phyloP scores from a whole-genome alignment of 2,797 vertebrate species.

The Lagorchestes hirsutus region DNA sequence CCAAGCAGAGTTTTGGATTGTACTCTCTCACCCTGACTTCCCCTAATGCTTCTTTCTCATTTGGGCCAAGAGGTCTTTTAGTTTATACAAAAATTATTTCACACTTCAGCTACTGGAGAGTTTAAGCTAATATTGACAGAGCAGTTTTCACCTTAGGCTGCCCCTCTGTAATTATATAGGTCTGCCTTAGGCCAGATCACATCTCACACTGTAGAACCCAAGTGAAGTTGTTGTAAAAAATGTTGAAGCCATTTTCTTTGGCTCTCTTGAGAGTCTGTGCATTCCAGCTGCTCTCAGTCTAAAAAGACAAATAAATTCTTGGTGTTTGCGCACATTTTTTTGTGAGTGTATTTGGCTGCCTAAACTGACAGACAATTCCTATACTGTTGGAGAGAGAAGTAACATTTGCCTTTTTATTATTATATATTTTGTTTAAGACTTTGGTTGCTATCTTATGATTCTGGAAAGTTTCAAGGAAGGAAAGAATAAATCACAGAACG shows the following conservation, averaged over 20 bases:
- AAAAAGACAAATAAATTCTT: neutral
- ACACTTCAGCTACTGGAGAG: neutral
- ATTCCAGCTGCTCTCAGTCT: constrained; percentile 46
- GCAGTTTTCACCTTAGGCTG: neutral
- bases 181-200: neutral
- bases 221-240: constrained; percentile 8
- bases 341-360: constrained; percentile 64
- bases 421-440: neutral
- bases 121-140: constrained; percentile 11
- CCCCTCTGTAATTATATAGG: neutral
- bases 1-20: neutral
- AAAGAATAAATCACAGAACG: neutral
- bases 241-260: constrained; percentile 26
- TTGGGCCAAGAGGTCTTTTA: neutral
- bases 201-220: neutral
- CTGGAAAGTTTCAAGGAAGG: neutral
- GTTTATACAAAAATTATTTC: neutral
- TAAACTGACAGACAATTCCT: constrained; percentile 69
- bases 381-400: constrained; percentile 53
- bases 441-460: neutral
- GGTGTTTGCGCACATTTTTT: constrained; percentile 53
- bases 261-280: constrained; percentile 10
- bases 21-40: neutral
- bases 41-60: neutral
- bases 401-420: neutral